Evolutionary conservation across 2,888 invertebrate genomes (phyloP).

Genomic region (Harpalus rubripes): DNA sequence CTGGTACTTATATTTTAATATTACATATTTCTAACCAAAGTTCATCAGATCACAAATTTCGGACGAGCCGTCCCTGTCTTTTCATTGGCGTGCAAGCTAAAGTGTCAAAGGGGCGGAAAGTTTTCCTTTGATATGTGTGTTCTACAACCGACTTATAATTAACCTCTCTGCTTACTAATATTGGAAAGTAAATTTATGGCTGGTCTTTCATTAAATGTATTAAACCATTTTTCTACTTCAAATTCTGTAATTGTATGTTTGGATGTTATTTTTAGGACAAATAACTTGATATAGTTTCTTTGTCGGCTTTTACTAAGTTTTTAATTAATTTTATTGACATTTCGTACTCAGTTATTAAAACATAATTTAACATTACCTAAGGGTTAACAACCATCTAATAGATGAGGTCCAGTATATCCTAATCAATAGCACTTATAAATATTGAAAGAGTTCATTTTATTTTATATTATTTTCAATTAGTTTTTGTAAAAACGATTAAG

Average conservation of each 20-base stretch:
- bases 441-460: neutral
- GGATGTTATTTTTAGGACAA: slow-evolving; percentile 1
- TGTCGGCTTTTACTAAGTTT: neutral
- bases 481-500: no score
- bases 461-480: no score
- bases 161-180: neutral
- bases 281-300: neutral
- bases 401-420: neutral
- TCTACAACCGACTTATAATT: neutral
- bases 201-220: neutral
- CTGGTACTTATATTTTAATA: no score
- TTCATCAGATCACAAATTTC: no score
- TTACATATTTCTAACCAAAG: no score
- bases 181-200: neutral
- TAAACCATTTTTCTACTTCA: neutral
- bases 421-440: neutral
- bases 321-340: neutral
- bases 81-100: neutral
- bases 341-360: neutral
- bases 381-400: neutral
- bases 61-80: neutral
- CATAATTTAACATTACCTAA: neutral
- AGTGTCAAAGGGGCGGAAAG: neutral
- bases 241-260: neutral
- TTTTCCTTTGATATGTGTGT: slow-evolving; percentile 3